Evolutionary conservation across 2,888 invertebrate genomes (phyloP), one percentile per base, ranked within the genome.

Genomic region (Macaria liturata): DNA sequence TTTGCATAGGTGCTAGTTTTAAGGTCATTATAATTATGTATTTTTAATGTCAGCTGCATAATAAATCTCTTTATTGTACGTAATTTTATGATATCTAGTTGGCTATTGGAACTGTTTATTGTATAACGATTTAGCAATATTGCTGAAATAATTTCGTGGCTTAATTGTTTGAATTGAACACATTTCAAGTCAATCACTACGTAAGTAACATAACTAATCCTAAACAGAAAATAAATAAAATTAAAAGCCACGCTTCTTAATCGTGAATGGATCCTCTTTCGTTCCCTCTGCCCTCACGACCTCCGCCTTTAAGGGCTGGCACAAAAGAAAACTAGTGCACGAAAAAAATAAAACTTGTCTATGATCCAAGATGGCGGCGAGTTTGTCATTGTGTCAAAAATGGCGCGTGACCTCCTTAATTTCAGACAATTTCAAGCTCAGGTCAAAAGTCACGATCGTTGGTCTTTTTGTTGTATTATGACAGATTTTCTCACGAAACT

Each of bases 401-500:
- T 53, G 53, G 53, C 53, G 52, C 52, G 53, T 53, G 53, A 53
- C 39, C 52, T 39, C 51, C 43, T 42, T 42, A 42, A 42, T 42
- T 42, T 37, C 34, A 37, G 44, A 39, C 30, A 7, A 52, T 54
- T 54, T 49, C 55, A 43, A 59, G 47, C 49, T 46, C 8, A 32
- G 46, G 47, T 46, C 44, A 45, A 32, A 30, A 39, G 48, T 54
- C 48, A 54, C 48, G 44, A 49, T 44, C 31, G 30, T 53, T 37
- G 8, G 30, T 45, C 34, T 47, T 57, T 52, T 57, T 57, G 44
- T 52, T 45, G 48, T 47, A 32, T 8, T 46, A 34, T 53, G 52
- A 57, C 57, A 48, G 47, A 57, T 57, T 48, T 57, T 57, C 57
- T 57, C 57, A 57, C 51, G 57, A 32, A 45, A 9, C 7, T 37